Percentiles rank a stretch among this genome's conserved stretches.
These are phyloP conservation scores for Paelopatides confundens DNA, from an alignment of 53 echinoderm and acorn worm genomes.

Conservation along the genomic window DNA sequence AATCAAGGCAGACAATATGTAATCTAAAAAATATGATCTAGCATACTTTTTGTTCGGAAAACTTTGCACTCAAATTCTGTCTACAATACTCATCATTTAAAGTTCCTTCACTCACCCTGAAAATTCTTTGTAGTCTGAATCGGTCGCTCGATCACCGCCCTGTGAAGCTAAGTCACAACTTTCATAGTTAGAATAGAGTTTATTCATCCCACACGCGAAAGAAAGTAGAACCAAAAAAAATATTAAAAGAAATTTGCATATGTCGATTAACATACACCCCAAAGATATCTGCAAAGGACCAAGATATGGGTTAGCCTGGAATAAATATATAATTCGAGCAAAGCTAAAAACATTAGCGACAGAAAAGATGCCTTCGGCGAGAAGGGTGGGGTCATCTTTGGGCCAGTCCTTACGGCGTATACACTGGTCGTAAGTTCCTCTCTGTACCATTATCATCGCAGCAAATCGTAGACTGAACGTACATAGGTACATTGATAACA, in stretches of 20 bases:
- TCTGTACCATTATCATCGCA: slow-evolving; percentile 66
- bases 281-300: slow-evolving; percentile 96
- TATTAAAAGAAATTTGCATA: slow-evolving; percentile 94
- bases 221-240: slow-evolving; percentile 93
- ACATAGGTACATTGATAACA: slow-evolving; percentile 90
- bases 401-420: slow-evolving; percentile 64
- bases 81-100: not conserved
- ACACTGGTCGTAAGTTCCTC: not conserved
- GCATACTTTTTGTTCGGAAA: no score
- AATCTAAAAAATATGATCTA: no score
- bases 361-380: slow-evolving; percentile 94
- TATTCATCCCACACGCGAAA: slow-evolving; percentile 96
- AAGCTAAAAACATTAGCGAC: slow-evolving; percentile 99
- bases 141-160: not conserved
- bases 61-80: no score
- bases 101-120: not conserved
- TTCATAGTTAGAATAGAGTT: slow-evolving; percentile 79
- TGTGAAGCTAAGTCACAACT: not conserved
- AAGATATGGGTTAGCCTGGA: slow-evolving; percentile 92
- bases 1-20: no score
- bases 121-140: slow-evolving; percentile 5
- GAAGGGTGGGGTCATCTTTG: slow-evolving; percentile 77
- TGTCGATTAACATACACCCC: slow-evolving; percentile 99
- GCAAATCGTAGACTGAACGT: slow-evolving; percentile 81
- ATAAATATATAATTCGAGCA: slow-evolving; percentile 95